Evolutionary conservation across 1,140 invertebrate species (phyloP).

Genomic region (Orchestia grillus): DNA sequence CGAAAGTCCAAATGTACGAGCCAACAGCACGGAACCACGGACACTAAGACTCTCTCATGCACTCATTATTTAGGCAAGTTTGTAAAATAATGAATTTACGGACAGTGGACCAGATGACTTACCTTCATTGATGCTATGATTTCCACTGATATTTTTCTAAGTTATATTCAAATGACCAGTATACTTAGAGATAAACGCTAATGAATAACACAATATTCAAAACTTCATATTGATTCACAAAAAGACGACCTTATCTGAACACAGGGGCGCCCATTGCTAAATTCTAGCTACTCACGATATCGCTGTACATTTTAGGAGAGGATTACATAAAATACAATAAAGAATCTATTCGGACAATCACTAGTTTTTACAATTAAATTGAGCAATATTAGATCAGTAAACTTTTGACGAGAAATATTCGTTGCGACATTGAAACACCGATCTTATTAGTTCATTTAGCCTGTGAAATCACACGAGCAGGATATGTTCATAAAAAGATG

Average conservation of each 20-base stretch:
- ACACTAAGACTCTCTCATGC: neutral
- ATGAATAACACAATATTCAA: neutral
- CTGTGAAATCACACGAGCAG: neutral
- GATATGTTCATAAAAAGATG: neutral
- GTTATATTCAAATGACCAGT: too few relatives aligned
- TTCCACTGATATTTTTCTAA: neutral
- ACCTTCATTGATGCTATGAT: neutral
- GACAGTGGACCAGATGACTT: neutral
- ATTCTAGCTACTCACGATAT: neutral
- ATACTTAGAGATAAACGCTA: too few relatives aligned
- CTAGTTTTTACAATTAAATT: neutral
- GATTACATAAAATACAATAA: neutral
- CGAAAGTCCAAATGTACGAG: neutral
- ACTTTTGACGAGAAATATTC: neutral
- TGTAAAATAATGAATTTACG: neutral
- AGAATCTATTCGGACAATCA: neutral
- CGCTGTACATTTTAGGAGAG: neutral
- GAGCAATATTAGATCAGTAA: neutral
- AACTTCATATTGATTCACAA: neutral
- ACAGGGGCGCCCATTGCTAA: neutral
- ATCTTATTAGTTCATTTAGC: neutral
- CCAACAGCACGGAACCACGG: conserved; percentile 4
- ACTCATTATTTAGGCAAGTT: neutral
- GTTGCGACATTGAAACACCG: neutral
- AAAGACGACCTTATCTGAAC: neutral